Conservation (phyloP, 2,888 invertebrate genomes). For the Pogonocherus hispidulus region DNA sequence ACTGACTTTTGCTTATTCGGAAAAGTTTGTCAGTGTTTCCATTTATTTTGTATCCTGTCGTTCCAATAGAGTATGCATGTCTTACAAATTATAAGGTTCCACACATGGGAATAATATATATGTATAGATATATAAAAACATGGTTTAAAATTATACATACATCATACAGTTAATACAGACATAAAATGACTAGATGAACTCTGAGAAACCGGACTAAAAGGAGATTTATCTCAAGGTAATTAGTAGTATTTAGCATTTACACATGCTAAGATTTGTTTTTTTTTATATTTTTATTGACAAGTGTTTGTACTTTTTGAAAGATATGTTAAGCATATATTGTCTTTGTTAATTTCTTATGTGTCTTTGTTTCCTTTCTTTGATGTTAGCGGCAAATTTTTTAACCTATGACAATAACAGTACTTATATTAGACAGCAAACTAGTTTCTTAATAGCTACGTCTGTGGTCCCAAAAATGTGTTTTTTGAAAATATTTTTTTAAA, state of each 20-base stretch:
- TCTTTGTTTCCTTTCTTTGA: not conserved
- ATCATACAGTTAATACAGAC: slow-evolving; percentile 56
- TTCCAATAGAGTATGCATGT: slow-evolving; percentile 63
- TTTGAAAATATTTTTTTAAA: not conserved
- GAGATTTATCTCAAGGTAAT: slow-evolving; percentile 11
- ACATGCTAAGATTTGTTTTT: not conserved
- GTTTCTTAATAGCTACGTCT: too few species aligned
- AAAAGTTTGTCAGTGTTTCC: not conserved
- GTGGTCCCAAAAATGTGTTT: slow-evolving; percentile 14
- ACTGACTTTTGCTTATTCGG: too few species aligned
- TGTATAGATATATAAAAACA: slow-evolving; percentile 58
- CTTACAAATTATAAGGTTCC: slow-evolving; percentile 40
- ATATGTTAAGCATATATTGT: slow-evolving; percentile 24
- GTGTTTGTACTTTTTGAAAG: slow-evolving; percentile 28
- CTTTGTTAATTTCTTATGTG: not conserved
- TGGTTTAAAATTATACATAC: slow-evolving; percentile 45
- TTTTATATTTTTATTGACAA: not conserved
- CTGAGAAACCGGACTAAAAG: slow-evolving; percentile 50
- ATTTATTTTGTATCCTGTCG: not conserved
- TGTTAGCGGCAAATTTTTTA: not conserved
- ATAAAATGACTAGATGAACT: slow-evolving; percentile 54
- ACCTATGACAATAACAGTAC: too few species aligned
- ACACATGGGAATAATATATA: slow-evolving; percentile 47
- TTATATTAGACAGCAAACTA: too few species aligned
- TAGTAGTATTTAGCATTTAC: not conserved